Base-by-base conservation (phyloP, 2,888 invertebrate genomes). In the Scaptomyza caliginosa region DNA sequence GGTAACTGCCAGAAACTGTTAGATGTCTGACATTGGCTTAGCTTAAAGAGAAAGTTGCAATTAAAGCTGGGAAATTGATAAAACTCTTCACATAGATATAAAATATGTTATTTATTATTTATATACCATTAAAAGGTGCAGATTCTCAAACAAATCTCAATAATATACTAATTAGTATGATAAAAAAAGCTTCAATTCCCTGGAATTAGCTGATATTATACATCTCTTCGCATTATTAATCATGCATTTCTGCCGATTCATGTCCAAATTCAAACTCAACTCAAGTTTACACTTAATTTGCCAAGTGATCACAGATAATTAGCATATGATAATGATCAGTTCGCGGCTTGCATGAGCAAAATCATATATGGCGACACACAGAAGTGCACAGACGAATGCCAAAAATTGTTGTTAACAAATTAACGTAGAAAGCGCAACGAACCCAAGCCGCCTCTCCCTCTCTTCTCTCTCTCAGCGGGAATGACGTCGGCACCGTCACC, bases 351-450 rank as follows among this genome's bases (percentile, higher is more conserved):
- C 17, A 34, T 45, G 64, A 58, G 21, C 54, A 21, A 32, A 56
- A 13, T 36, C 39, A 57, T 17, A 66, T 34, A 16, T 58, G 57
- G 50, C 62, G 73, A 74, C 64, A 69, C 78, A 68, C 74, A 75
- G 77, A 77, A 77, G 77, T 72, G 71, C 64, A 65, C 62, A 70
- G 70, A 51, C 73, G 55, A 65, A 74, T 78, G 67, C 71, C 58
- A 60, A 74, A 34, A 83, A 80, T 76, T 73, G 80, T 79, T 81
- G 84, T 81, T 81, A 86, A 83, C 81, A 81, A 81, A 81, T 81
- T 86, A 81, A 77, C 84, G 80, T 81, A 80, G 81, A 86, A 86
- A 81, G 81, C 81, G 86, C 81, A 81, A 86, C 86, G 83, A 75
- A 74, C 74, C 45, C 59, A 46, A 64, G 3, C 34, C 24, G 11